Conservation (phyloP, 2,797 vertebrate genomes). For the Gobio occitaniae region DNA sequence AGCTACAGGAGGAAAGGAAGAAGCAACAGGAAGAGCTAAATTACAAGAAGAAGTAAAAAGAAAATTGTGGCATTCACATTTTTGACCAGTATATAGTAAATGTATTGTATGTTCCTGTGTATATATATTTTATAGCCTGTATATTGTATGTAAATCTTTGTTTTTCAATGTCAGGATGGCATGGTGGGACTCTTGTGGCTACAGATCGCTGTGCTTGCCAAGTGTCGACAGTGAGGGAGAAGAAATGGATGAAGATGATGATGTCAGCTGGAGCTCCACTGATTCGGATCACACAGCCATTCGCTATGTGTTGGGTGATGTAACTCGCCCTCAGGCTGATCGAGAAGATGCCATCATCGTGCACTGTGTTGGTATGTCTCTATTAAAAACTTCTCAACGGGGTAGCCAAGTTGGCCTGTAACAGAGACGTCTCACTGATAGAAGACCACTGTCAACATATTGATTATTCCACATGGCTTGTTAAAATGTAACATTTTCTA, state of each 20-base stretch:
- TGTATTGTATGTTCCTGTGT: not conserved
- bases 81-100: not conserved
- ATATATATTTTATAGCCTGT: not conserved
- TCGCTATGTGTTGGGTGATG: slow-evolving; percentile 89
- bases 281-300: slow-evolving; percentile 77
- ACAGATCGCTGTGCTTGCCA: slow-evolving; percentile 83
- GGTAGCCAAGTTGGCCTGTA: not conserved
- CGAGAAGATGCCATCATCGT: slow-evolving; percentile 85
- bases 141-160: slow-evolving; percentile 11
- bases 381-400: not conserved
- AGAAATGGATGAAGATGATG: slow-evolving; percentile 73
- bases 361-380: slow-evolving; percentile 87
- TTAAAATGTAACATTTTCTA: not conserved
- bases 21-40: slow-evolving; percentile 81
- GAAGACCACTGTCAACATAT: not conserved
- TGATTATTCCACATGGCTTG: not conserved
- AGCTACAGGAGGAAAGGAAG: slow-evolving; percentile 78
- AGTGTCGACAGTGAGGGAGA: slow-evolving; percentile 80
- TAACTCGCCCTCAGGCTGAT: slow-evolving; percentile 85
- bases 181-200: slow-evolving; percentile 89
- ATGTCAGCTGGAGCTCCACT: slow-evolving; percentile 65
- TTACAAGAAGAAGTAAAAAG: slow-evolving; percentile 83
- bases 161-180: slow-evolving; percentile 78
- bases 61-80: not conserved
- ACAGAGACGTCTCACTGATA: not conserved